Percentiles rank a stretch among this genome's conserved stretches.
These are phyloP conservation scores for Orthosia cruda DNA, from an alignment of 2,888 invertebrate species.

Conservation along the genomic window DNA sequence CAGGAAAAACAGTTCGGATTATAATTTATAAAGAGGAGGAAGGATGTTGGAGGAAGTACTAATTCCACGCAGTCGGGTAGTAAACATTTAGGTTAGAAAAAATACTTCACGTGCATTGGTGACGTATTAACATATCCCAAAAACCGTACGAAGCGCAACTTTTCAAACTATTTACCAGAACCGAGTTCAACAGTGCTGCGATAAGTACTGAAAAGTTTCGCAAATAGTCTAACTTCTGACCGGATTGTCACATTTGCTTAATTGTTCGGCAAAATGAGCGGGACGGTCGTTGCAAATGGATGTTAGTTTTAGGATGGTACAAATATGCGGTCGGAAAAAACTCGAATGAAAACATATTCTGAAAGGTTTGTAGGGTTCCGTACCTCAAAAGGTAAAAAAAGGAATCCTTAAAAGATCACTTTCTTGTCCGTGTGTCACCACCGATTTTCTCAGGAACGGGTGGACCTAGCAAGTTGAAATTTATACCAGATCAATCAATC, in stretches of 20 bases:
- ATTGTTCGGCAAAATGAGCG: slow-evolving; percentile 28
- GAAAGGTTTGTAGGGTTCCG: too few relatives aligned
- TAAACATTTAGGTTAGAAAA: background rate
- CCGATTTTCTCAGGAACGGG: too few relatives aligned
- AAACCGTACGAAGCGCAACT: slow-evolving; percentile 29
- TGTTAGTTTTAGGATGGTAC: background rate
- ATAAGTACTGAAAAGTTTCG: slow-evolving; percentile 50
- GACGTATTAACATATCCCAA: slow-evolving; percentile 13
- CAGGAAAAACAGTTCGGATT: too few relatives aligned
- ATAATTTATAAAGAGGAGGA: too few relatives aligned
- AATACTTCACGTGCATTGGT: slow-evolving; percentile 10
- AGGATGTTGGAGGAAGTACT: too few relatives aligned
- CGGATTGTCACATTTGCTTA: slow-evolving; percentile 53
- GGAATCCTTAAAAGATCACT: too few relatives aligned
- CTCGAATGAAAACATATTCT: too few relatives aligned
- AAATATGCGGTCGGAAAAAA: background rate
- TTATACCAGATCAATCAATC: too few relatives aligned
- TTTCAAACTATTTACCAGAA: slow-evolving; percentile 45
- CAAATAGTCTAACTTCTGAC: slow-evolving; percentile 58
- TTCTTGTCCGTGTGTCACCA: too few relatives aligned
- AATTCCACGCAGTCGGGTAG: too few relatives aligned
- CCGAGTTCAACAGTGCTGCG: slow-evolving; percentile 20
- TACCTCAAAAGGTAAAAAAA: too few relatives aligned
- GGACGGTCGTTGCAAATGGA: slow-evolving; percentile 7
- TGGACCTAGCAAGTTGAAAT: too few relatives aligned